Conservation (phyloP, 2,113 vertebrate genomes). For the Guaruba guarouba region DNA sequence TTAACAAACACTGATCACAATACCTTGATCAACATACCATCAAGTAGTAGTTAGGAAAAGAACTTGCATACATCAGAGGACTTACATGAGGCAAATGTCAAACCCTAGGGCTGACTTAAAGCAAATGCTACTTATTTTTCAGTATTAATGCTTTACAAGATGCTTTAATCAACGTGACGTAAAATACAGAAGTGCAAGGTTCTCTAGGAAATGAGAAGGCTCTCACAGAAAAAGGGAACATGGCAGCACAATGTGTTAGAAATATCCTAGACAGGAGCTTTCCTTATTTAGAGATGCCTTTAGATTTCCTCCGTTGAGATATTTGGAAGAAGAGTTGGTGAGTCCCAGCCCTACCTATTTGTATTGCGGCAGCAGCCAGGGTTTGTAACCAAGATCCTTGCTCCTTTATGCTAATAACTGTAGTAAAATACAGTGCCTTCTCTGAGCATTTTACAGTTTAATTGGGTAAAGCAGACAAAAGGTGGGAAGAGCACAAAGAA, state of each 20-base stretch:
- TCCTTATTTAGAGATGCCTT: background rate
- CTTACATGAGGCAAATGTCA: background rate
- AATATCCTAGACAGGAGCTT: background rate
- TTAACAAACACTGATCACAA: background rate
- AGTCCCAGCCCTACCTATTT: background rate
- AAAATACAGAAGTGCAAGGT: background rate
- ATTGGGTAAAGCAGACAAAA: background rate
- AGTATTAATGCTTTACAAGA: background rate
- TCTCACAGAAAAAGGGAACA: background rate
- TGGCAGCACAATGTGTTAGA: background rate
- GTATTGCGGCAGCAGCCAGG: background rate
- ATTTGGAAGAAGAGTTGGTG: background rate
- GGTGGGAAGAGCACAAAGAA: background rate
- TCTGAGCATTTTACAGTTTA: background rate
- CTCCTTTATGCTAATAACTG: background rate
- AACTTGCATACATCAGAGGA: background rate
- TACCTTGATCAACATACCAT: background rate
- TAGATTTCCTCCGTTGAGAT: rapidly evolving
- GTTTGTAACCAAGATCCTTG: background rate
- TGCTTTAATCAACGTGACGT: background rate
- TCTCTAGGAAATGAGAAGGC: background rate
- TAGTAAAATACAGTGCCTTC: background rate
- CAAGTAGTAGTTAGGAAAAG: background rate
- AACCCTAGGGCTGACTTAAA: background rate
- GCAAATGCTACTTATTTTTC: background rate